Conservation (phyloP, 2,113 vertebrate genomes). For the Odocoileus virginianus region DNA sequence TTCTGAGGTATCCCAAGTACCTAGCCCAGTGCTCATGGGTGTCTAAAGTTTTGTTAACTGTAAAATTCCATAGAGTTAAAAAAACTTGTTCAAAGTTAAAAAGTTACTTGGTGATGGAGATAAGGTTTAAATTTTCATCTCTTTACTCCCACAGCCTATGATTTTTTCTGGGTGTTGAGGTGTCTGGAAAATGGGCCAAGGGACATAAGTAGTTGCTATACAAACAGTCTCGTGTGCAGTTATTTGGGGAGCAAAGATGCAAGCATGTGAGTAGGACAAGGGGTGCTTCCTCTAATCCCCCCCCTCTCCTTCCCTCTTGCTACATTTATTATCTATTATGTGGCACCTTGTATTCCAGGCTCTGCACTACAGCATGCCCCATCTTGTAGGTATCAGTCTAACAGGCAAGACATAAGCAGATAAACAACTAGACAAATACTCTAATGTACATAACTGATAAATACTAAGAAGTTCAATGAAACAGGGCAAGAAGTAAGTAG, state of each 20-base stretch:
- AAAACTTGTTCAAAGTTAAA: not conserved
- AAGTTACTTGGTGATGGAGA: not conserved
- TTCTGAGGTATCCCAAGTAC: not conserved
- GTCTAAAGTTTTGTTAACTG: not conserved
- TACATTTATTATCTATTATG: not conserved
- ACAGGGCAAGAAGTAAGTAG: accelerated
- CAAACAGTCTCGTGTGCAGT: not conserved
- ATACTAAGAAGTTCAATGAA: not conserved
- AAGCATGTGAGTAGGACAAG: not conserved
- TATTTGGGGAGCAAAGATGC: not conserved
- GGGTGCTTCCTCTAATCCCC: not conserved
- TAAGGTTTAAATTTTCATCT: not conserved
- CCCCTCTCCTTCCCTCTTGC: not conserved
- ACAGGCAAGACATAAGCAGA: not conserved
- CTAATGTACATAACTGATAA: not conserved
- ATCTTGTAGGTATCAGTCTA: not conserved
- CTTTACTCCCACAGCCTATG: not conserved
- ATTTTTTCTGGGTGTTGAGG: not conserved
- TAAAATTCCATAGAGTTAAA: not conserved
- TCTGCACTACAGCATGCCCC: not conserved
- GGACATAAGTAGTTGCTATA: not conserved
- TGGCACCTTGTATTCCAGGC: not conserved
- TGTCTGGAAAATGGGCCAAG: not conserved
- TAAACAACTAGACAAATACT: not conserved
- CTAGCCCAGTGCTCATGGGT: too few species aligned